Percentiles rank a stretch among this genome's conserved stretches.
phyloP scores from a whole-genome alignment of 2,888 invertebrate species.

The Drosophila maculinotata region DNA sequence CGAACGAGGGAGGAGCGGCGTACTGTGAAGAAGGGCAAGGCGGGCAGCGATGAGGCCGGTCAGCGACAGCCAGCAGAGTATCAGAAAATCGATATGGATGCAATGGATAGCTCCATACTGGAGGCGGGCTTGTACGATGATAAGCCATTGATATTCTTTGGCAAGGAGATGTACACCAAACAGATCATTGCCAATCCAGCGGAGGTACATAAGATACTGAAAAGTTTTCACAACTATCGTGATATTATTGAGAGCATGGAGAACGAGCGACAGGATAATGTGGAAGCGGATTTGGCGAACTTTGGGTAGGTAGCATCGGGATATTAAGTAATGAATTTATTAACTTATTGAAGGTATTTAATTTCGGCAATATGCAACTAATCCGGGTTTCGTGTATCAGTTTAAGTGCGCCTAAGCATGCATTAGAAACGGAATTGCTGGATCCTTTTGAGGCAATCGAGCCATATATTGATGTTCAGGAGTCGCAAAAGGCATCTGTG shows the following conservation, averaged over 20 bases:
- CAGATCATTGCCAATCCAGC: constrained; percentile 68
- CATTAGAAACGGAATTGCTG: constrained; percentile 40
- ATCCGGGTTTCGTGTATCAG: no score
- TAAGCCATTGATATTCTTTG: constrained; percentile 82
- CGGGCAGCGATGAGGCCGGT: constrained; percentile 2
- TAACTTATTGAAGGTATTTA: no score
- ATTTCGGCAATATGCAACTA: no score
- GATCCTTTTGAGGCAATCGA: constrained; percentile 76
- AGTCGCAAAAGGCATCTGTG: constrained; percentile 19
- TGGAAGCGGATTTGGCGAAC: constrained; percentile 35
- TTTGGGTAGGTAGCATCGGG: constrained; percentile 64
- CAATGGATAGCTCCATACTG: constrained; percentile 73
- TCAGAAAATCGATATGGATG: constrained; percentile 82
- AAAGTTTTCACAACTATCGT: constrained; percentile 83
- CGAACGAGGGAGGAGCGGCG: constrained; percentile 58
- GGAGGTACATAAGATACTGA: constrained; percentile 78
- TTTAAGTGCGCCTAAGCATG: constrained; percentile 40
- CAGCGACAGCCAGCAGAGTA: constrained; percentile 80
- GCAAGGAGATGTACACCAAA: constrained; percentile 75
- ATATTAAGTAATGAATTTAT: no score
- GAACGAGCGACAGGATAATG: constrained; percentile 69
- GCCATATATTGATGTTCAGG: constrained; percentile 68
- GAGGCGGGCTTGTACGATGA: constrained; percentile 81
- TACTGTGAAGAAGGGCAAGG: constrained; percentile 39
- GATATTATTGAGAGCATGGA: constrained; percentile 82